Evolutionary conservation across 2,797 vertebrate species (phyloP).

Genomic region (Sebastes oblongus): DNA sequence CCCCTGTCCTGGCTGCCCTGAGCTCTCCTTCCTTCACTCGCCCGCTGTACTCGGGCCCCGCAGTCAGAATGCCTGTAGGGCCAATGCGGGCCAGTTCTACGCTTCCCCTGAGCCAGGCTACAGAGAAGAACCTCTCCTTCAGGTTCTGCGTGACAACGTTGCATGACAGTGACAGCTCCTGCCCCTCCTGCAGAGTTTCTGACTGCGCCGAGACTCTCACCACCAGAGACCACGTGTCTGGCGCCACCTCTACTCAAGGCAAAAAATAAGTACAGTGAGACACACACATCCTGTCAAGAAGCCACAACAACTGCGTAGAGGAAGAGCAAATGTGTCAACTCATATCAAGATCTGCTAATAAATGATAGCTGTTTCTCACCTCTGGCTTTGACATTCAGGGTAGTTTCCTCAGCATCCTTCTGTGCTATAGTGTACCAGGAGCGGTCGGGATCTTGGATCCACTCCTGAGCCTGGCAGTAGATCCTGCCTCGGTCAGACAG

Average conservation of each 20-base stretch:
- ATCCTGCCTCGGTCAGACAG: slow-evolving; percentile 76
- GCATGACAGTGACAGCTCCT: slow-evolving; percentile 80
- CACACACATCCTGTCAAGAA: slow-evolving; percentile 26
- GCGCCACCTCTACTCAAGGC: slow-evolving; percentile 33
- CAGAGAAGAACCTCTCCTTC: slow-evolving; percentile 70
- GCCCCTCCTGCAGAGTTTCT: slow-evolving; percentile 73
- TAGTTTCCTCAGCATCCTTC: slow-evolving; percentile 65
- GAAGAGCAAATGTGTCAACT: not conserved
- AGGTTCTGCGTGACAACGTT: slow-evolving; percentile 53
- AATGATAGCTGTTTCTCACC: slow-evolving; percentile 77
- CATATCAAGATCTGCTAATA: not conserved
- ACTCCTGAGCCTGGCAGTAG: slow-evolving; percentile 79
- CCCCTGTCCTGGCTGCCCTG: slow-evolving; percentile 67
- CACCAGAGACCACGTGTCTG: slow-evolving; percentile 62
- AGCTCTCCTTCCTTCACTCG: slow-evolving; percentile 77
- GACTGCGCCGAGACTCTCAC: slow-evolving; percentile 63
- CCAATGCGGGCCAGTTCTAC: slow-evolving; percentile 76
- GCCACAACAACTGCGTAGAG: not conserved
- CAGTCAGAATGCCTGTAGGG: slow-evolving; percentile 76
- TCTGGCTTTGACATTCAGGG: slow-evolving; percentile 65
- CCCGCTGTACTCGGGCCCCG: slow-evolving; percentile 58
- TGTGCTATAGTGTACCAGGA: slow-evolving; percentile 81
- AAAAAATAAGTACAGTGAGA: not conserved
- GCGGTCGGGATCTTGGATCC: slow-evolving; percentile 83
- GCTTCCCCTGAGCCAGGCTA: slow-evolving; percentile 77